Percentiles rank a stretch among this genome's conserved stretches.
phyloP scores from a whole-genome alignment of 1,140 invertebrate species.

The Calephelis virginiensis region DNA sequence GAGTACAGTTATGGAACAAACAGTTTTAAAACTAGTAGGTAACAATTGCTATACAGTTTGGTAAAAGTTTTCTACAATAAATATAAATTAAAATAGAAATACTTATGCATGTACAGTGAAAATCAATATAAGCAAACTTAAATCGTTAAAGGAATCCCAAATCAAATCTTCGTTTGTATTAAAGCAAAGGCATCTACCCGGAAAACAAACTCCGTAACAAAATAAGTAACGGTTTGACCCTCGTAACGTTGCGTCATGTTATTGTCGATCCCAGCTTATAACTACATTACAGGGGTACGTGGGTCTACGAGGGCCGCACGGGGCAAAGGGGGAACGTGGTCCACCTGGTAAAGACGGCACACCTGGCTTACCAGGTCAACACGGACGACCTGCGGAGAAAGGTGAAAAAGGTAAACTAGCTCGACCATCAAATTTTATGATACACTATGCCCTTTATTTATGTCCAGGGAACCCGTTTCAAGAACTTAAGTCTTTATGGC shows the following conservation, averaged over 20 bases:
- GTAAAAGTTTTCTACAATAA: too few species aligned
- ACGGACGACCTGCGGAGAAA: slow-evolving; percentile 77
- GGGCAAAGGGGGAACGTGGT: slow-evolving; percentile 64
- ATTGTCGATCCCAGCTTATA: slow-evolving; percentile 59
- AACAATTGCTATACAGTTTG: too few species aligned
- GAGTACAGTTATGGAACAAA: too few species aligned
- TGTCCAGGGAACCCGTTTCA: slow-evolving; percentile 52
- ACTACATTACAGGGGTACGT: slow-evolving; percentile 68
- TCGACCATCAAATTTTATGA: slow-evolving; percentile 75
- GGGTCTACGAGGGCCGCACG: slow-evolving; percentile 62
- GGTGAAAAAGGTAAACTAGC: slow-evolving; percentile 78
- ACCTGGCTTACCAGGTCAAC: slow-evolving; percentile 66
- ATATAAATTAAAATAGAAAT: too few species aligned
- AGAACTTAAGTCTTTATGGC: slow-evolving; percentile 59
- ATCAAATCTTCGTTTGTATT: slow-evolving; percentile 14
- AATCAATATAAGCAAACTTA: neutral
- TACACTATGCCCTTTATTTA: slow-evolving; percentile 67
- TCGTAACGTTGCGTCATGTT: slow-evolving; percentile 59
- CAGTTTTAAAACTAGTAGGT: too few species aligned
- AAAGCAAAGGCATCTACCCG: slow-evolving; percentile 28
- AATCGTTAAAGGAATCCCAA: slow-evolving; percentile 5
- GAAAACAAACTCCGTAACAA: slow-evolving; percentile 61
- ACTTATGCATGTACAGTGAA: neutral
- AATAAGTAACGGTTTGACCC: slow-evolving; percentile 66
- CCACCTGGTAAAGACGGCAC: slow-evolving; percentile 56